Evolutionary conservation across 1,140 invertebrate species (phyloP).

Genomic region (Zaprionus tsacasi): DNA sequence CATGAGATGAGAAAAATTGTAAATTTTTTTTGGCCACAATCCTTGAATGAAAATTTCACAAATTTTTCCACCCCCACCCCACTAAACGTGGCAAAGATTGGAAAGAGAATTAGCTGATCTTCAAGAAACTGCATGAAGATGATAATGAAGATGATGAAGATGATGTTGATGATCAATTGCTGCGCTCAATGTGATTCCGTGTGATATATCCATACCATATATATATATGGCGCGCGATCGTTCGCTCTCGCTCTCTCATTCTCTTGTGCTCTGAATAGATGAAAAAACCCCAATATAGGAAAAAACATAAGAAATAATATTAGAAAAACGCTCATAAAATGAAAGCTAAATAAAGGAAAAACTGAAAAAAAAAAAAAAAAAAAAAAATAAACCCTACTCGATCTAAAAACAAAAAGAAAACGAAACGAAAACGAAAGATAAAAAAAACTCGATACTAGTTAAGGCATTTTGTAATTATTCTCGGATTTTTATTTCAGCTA

Average conservation of each 20-base stretch:
- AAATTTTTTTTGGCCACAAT: constrained; percentile 53
- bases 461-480: constrained; percentile 23
- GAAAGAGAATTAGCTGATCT: background rate
- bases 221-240: background rate
- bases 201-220: background rate
- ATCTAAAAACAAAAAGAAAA: constrained; percentile 18
- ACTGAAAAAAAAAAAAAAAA: constrained; percentile 15
- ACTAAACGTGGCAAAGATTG: too few relatives aligned
- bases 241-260: constrained; percentile 2
- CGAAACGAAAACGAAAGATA: constrained; percentile 26
- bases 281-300: constrained; percentile 26
- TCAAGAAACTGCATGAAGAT: background rate
- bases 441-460: constrained; percentile 16
- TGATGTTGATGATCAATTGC: background rate
- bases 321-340: background rate
- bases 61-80: constrained; percentile 37
- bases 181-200: constrained; percentile 3
- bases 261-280: background rate
- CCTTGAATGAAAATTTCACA: constrained; percentile 49
- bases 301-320: constrained; percentile 41
- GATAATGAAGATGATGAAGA: background rate
- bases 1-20: constrained; percentile 50
- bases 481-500: constrained; percentile 36
- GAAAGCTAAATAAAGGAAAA: constrained; percentile 13
- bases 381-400: background rate